phyloP scores from a whole-genome alignment of 2,888 invertebrate genomes.

The Rhagonycha lutea region DNA sequence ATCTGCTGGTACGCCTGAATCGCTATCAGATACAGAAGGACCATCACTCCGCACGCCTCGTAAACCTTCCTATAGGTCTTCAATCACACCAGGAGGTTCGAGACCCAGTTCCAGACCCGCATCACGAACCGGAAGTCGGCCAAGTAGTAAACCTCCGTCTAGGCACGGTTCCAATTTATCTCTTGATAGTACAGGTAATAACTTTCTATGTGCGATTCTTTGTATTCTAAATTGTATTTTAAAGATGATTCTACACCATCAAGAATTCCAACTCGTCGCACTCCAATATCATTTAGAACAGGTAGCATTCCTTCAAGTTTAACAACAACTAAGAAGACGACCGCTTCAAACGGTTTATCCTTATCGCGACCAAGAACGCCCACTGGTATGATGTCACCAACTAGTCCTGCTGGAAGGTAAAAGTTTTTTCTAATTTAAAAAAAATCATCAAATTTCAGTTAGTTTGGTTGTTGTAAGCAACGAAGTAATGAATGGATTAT shows the following conservation, averaged over 20 bases:
- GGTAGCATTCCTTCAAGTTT: conserved; percentile 54
- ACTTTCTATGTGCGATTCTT: background rate
- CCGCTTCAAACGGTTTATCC: conserved; percentile 56
- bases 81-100: conserved; percentile 78
- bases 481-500: background rate
- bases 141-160: conserved; percentile 90
- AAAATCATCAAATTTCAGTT: background rate
- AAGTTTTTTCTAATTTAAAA: background rate
- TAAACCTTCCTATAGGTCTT: conserved; percentile 71
- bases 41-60: conserved; percentile 68
- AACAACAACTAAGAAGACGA: conserved; percentile 64
- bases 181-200: conserved; percentile 81
- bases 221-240: background rate
- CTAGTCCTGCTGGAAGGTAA: conserved; percentile 74
- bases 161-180: conserved; percentile 92
- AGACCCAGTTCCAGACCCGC: conserved; percentile 76
- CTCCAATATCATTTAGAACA: conserved; percentile 58
- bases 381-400: conserved; percentile 77
- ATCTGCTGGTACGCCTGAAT: conserved; percentile 87
- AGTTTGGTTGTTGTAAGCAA: background rate
- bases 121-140: conserved; percentile 82
- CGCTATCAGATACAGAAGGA: conserved; percentile 85
- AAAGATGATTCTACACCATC: conserved; percentile 80
- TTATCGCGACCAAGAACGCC: conserved; percentile 73
- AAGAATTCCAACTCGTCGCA: conserved; percentile 78